A percentile compares a stretch with the other conserved stretches of the same genome.
phyloP scores from a whole-genome alignment of 2,113 vertebrate genomes.

The Rhinolophus sinicus region DNA sequence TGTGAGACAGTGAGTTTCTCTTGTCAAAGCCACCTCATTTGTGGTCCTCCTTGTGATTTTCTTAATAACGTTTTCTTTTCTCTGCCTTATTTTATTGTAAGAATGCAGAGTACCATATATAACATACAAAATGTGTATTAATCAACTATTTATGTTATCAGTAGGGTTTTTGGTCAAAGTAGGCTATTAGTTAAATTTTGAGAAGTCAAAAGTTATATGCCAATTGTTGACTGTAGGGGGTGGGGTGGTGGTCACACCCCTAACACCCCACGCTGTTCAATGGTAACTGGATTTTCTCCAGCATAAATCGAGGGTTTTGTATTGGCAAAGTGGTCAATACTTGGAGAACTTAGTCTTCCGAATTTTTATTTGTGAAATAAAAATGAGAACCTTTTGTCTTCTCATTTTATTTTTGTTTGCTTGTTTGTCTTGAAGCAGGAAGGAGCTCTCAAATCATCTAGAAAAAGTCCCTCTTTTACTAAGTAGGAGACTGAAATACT shows the following conservation, averaged over 20 bases:
- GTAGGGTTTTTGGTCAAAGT: too few species aligned
- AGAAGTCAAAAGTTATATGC: too few species aligned
- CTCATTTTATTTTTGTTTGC: neutral
- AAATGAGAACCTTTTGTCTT: neutral
- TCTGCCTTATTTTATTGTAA: too few species aligned
- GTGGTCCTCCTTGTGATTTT: neutral
- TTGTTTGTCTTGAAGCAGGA: neutral
- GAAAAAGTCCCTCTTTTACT: neutral
- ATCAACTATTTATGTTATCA: too few species aligned
- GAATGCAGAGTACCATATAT: too few species aligned
- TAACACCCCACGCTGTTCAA: too few species aligned
- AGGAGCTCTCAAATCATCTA: neutral
- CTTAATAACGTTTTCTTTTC: too few species aligned
- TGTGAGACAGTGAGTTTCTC: neutral
- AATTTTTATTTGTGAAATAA: neutral
- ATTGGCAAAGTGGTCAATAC: neutral
- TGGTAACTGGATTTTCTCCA: neutral
- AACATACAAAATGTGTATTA: too few species aligned
- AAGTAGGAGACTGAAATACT: neutral
- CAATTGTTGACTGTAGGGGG: too few species aligned
- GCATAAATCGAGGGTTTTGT: neutral
- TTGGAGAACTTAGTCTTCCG: neutral
- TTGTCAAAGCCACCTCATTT: neutral
- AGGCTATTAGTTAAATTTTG: too few species aligned
- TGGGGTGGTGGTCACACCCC: too few species aligned